Base-by-base conservation (phyloP, 2,888 invertebrate genomes). In the Cinara cedri region DNA sequence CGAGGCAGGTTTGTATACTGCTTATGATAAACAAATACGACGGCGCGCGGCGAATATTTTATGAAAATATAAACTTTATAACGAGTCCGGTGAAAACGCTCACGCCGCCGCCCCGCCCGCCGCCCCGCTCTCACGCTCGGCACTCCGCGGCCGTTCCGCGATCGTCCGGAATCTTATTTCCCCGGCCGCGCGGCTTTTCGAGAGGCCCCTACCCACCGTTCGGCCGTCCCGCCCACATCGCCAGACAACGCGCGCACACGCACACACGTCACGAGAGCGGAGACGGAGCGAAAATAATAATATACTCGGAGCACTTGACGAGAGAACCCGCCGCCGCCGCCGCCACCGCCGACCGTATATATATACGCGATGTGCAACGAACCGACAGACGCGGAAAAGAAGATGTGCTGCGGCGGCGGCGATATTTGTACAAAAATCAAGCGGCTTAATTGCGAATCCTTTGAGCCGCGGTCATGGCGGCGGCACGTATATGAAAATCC, bases 41-140 rank as follows among this genome's bases (percentile, higher is more conserved):
- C 16, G 42, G 34, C 34, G 8, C 42, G 21, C 63, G 21, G 63
- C 63, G 74, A 75, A 75, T 75, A 65, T 75, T 75, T 75, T 75
- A 75, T 75, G 74, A 75, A 75, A 75, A 75, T 51, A 54, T 75
- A 65, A 74, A 74, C 63, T 75, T 75, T 54, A 54, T 74, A 74
- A 63, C 21, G 63, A 34, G 63, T 63, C 63, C 51, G 63, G 72
- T 16, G 62, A 51, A 51, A 62, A 62, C 49, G 46, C 10, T 49
- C 26, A 19, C 51, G 19, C 8, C 62, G 57, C 26, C 68, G 19
- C 13, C 26, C 21, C 16, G 13, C 63, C 3, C 46, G 3, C 16
- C 49, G 42, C 10, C 46, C 49, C 11, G n/a, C n/a, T n/a, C 10
- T 49, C 26, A 19, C 51, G 19, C 8, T n/a, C 62, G 57, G 24